Evolutionary conservation across 2,113 vertebrate genomes (phyloP), one percentile per base, ranked within the genome.

Genomic region (Perccottus glenii): DNA sequence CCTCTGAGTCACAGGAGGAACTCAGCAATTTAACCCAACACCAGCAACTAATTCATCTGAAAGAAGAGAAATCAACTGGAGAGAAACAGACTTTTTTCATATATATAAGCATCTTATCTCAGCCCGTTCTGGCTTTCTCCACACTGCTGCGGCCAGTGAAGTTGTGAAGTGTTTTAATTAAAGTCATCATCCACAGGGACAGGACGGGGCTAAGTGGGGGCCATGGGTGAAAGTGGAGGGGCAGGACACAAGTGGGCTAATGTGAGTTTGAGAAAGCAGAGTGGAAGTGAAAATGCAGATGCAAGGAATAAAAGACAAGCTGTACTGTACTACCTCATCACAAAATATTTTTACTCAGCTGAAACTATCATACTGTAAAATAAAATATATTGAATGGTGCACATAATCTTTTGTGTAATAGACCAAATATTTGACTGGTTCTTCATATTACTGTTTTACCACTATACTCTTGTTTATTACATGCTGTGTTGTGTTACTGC

Each of bases 131-230:
- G 36, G 48, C 38, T 46, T 12, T 80, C 55, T 43, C 66, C 60
- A 49, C 33, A 46, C 53, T 61, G 55, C 55, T 12, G 49, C 59
- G 55, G 80, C 73, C 61, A 64, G 62, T 61, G 70, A 15, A 72
- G 58, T 47, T 27, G 19, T 46, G 4, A 77, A 73, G 68, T 62
- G 52, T 74, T 73, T 83, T 78, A 78, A 85, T 85, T 85, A 80
- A 88, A 76, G 45, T 78, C 38, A 60, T 78, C 69, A 76, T 78
- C 66, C 63, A 60, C 27, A 0, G 59, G 56, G 64, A 61, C 64
- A 60, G 52, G 57, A 47, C 56, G 5, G 59, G 44, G 14, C 40
- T 64, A 56, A 56, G 65, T 11, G 12, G 55, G 8, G 40, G 47
- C 44, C 51, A 74, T 36, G 48, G 71, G 46, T 61, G 53, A 49